phyloP scores from a whole-genome alignment of 2,888 invertebrate genomes.

The Cheilosia vernalis region DNA sequence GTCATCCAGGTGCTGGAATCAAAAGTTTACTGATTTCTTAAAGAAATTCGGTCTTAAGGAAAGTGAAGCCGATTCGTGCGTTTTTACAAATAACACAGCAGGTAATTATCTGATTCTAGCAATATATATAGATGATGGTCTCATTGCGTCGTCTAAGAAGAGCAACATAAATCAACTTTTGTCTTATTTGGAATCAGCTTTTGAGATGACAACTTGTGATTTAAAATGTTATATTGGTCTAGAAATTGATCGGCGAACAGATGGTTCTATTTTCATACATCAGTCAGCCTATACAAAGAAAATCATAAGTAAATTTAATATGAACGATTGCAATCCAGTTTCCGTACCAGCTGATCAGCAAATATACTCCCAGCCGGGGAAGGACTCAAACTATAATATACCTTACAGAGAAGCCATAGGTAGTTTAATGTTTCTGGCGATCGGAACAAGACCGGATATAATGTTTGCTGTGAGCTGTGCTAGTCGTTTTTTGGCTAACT shows the following conservation, averaged over 20 bases:
- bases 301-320: background rate
- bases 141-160: conserved; percentile 57
- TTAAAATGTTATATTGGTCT: conserved; percentile 62
- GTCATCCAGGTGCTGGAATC: conserved; percentile 76
- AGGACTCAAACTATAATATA: background rate
- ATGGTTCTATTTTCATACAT: conserved; percentile 41
- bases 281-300: background rate
- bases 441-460: conserved; percentile 53
- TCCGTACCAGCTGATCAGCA: conserved; percentile 48
- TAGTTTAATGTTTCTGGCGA: conserved; percentile 20
- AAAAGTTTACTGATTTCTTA: conserved; percentile 75
- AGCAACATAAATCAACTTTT: conserved; percentile 55
- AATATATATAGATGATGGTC: conserved; percentile 76
- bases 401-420: conserved; percentile 62
- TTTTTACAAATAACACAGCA: conserved; percentile 65
- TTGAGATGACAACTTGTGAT: conserved; percentile 53
- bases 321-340: background rate
- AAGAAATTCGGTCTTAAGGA: conserved; percentile 71
- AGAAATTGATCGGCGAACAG: conserved; percentile 27
- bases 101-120: conserved; percentile 57
- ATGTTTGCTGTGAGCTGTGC: conserved; percentile 41
- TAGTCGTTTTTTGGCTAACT: conserved; percentile 11
- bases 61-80: conserved; percentile 77
- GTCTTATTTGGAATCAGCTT: conserved; percentile 20
- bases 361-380: background rate